These are phyloP conservation scores for Icerya purchasi DNA, from an alignment of 2,888 invertebrate genomes.

Conservation along the genomic window DNA sequence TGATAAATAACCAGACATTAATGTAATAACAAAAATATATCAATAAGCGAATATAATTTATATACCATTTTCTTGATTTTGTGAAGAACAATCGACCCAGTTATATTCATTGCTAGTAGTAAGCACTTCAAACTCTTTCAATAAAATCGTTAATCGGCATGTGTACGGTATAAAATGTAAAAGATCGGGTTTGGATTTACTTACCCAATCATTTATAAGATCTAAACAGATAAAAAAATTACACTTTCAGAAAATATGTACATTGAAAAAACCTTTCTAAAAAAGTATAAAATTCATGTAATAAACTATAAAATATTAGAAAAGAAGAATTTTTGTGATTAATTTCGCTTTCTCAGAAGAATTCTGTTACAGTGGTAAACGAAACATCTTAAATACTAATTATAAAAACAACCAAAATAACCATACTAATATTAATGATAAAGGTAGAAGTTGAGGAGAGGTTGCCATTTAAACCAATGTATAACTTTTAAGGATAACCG, in stretches of 20 bases:
- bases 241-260: background rate
- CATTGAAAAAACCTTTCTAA: too few species aligned
- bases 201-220: conserved; percentile 89
- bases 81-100: conserved; percentile 95
- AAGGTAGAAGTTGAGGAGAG: too few species aligned
- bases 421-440: too few species aligned
- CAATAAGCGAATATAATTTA: conserved; percentile 7
- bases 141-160: conserved; percentile 71
- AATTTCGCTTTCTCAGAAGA: too few species aligned
- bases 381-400: too few species aligned
- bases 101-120: conserved; percentile 89
- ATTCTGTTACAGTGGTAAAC: too few species aligned
- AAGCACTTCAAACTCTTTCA: conserved; percentile 88
- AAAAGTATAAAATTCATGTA: too few species aligned
- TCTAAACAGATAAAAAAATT: conserved; percentile 30
- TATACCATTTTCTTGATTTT: conserved; percentile 73
- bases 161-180: conserved; percentile 91
- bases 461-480: too few species aligned
- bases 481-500: too few species aligned
- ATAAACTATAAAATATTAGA: too few species aligned
- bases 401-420: too few species aligned
- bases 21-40: background rate
- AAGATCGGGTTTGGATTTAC: conserved; percentile 79
- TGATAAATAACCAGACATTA: background rate
- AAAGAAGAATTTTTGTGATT: too few species aligned